A percentile compares a stretch with the other conserved stretches of the same genome.
These are phyloP conservation scores for Habrosyne pyritoides DNA, from an alignment of 2,888 invertebrate genomes.

Conservation along the genomic window DNA sequence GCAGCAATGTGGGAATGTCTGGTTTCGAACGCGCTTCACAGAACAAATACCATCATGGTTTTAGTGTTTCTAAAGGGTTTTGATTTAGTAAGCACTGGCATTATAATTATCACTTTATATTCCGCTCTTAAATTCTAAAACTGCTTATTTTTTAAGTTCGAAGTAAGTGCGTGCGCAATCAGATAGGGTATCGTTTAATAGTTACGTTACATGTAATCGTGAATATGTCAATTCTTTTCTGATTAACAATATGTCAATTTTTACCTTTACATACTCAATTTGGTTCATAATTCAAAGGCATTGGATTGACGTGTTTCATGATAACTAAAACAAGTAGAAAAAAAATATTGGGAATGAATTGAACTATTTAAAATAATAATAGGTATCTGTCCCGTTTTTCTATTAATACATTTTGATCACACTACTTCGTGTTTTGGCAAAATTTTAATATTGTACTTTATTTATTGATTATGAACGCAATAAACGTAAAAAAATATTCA, in stretches of 20 bases:
- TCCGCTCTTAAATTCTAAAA: no score
- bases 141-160: conserved; percentile 34
- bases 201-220: conserved; percentile 27
- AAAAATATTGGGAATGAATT: conserved; percentile 44
- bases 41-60: background rate
- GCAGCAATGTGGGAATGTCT: conserved; percentile 40
- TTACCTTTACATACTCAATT: conserved; percentile 16
- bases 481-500: no score
- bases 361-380: conserved; percentile 43
- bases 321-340: conserved; percentile 41
- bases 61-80: background rate
- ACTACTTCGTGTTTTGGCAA: conserved; percentile 51
- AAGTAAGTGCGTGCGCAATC: conserved; percentile 30
- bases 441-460: conserved; percentile 29
- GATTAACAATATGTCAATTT: conserved; percentile 45
- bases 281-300: conserved; percentile 20
- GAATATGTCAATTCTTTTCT: conserved; percentile 42
- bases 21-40: conserved; percentile 50
- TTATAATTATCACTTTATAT: background rate
- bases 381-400: conserved; percentile 66
- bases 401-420: conserved; percentile 57
- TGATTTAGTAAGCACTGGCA: background rate
- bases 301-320: conserved; percentile 61
- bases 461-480: conserved; percentile 25
- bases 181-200: conserved; percentile 3